Evolutionary conservation across 2,888 invertebrate genomes (phyloP), one percentile per base, ranked within the genome.

Genomic region (Scotopteryx bipunctaria): DNA sequence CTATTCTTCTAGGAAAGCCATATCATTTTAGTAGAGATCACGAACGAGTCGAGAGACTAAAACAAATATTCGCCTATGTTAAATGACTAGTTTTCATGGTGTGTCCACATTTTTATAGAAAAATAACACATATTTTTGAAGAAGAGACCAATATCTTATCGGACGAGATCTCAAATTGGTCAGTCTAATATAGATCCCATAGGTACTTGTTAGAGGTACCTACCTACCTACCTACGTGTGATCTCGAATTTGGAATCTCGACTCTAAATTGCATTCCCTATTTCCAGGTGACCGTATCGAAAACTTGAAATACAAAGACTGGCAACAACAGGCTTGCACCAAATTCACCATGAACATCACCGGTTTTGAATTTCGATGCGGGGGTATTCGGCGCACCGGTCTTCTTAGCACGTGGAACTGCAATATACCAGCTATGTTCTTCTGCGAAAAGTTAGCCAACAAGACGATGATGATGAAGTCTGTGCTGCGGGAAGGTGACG

Each of bases 371-470:
- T 44, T 5, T 3, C 71, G 78, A 0, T 79, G 79, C 55, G 78
- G 79, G 0, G 75, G 76, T 8, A 61, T 76, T 3, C 63, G 66
- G 0, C 69, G 76, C 23, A 74, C 68, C 43, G 80, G 79, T 0
- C 53, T 77, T 0, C 66, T 79, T 1, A 47, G 72, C 3, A 64
- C 65, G 0, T 60, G 46, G 2, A 54, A 64, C 19, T 78, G 79
- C 51, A 25, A 59, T 0, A 25, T 57, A 2, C 76, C 76, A 2
- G 69, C 74, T 1, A 67, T 73, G 64, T 79, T 81, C 62, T 76
- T 81, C 50, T 81, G 78, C 54, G 76, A 79, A 57, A 79, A 79
- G 59, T 64, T 66, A n/a, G 57, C 62, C 1, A 69, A 53, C 25
- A 9, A 6, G 5, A 13, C 29, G 9, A 6, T 31, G 6, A 11